Base-by-base conservation (phyloP, 2,797 vertebrate genomes). In the Gallinago solitaria region DNA sequence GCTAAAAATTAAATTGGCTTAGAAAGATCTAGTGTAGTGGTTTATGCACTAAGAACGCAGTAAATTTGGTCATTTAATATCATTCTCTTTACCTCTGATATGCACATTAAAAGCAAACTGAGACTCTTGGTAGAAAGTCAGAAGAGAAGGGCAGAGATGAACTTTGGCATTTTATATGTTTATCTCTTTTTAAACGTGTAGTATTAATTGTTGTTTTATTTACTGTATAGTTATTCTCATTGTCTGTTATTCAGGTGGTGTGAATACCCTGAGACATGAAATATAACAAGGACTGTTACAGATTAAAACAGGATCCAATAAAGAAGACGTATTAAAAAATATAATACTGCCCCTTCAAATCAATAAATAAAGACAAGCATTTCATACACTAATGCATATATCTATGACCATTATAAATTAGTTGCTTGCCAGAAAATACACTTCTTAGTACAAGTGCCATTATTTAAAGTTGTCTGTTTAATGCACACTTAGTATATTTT, bases 351-450 rank as follows among this genome's bases (percentile, higher is more conserved):
- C 97, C 97, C 97, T 98, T 98, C 98, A 98, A 98, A 98, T 98
- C 98, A 98, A 98, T 98, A 98, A 98, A 98, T 98, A 98, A 98
- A 98, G 98, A 98, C 98, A 98, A 98, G 98, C 97, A 97, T 98
- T 98, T 98, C 98, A 98, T 98, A 98, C 97, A 97, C 98, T 98
- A 98, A 98, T 98, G 98, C 98, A 98, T 98, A 98, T 98, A 98
- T 98, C 98, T 97, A 97, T 98, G 98, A 97, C 98, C 96, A 98
- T 98, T 98, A 98, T 98, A 98, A 98, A 98, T 98, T 98, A 98
- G 98, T 97, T 96, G 96, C 98, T 98, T 98, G 98, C 98, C 98
- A 98, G 98, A 98, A 98, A 98, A 98, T 98, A 98, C 98, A 98
- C 98, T 98, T 98, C 98, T 98, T 98, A 98, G 98, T 96, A 98